These are phyloP conservation scores for Artibeus lituratus DNA, from an alignment of 2,797 vertebrate genomes.

Conservation along the genomic window DNA sequence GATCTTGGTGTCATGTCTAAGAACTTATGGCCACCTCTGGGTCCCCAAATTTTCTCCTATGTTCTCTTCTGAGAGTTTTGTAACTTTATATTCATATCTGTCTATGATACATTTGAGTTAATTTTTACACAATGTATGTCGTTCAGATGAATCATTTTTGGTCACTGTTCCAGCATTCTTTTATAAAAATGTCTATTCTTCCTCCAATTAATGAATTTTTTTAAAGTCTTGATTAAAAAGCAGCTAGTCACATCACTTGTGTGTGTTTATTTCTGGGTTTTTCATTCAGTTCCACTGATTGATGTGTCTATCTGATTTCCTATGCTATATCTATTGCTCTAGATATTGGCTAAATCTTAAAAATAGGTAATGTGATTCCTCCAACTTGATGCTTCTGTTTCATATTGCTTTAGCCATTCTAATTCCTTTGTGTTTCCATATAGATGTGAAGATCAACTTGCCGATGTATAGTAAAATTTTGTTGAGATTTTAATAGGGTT, in stretches of 20 bases:
- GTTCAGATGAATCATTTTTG: not conserved
- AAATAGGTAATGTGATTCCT: not conserved
- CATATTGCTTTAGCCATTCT: not conserved
- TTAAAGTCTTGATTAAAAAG: not conserved
- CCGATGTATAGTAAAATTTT: no score
- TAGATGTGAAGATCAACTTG: no score
- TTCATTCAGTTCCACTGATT: not conserved
- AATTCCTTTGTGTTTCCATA: no score
- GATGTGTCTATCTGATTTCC: not conserved
- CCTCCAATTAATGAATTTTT: not conserved
- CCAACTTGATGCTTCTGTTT: not conserved
- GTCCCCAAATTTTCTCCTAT: not conserved
- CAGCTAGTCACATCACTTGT: not conserved
- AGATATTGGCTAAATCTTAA: not conserved
- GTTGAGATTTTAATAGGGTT: no score
- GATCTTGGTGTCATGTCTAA: not conserved
- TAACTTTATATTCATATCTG: not conserved
- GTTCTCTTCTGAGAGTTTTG: not conserved
- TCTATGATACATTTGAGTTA: not conserved
- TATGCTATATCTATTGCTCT: not conserved
- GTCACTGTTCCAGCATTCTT: not conserved
- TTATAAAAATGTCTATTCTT: not conserved
- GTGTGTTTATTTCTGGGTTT: not conserved
- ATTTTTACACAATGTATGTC: not conserved
- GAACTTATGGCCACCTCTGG: not conserved